Conservation (phyloP, 2,888 invertebrate species). For the Deilephila porcellus region DNA sequence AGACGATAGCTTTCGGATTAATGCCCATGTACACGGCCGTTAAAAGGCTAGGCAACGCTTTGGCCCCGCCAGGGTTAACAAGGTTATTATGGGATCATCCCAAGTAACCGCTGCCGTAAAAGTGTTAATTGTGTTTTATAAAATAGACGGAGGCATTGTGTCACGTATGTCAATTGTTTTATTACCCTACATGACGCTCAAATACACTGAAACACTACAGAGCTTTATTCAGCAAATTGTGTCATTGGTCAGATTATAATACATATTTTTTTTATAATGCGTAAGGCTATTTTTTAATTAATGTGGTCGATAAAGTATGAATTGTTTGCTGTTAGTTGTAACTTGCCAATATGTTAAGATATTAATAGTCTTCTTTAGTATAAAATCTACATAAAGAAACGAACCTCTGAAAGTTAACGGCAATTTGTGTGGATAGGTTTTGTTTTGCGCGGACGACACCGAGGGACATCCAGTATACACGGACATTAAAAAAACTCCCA, state of each 20-base stretch:
- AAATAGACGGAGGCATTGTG: slow-evolving; percentile 55
- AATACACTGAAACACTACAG: too few relatives aligned
- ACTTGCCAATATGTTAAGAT: too few relatives aligned
- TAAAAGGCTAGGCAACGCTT: slow-evolving; percentile 82
- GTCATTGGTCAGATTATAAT: too few relatives aligned
- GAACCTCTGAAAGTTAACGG: background rate
- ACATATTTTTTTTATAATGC: too few relatives aligned
- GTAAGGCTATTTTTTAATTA: too few relatives aligned
- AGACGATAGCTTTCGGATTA: slow-evolving; percentile 83
- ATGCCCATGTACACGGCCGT: slow-evolving; percentile 82
- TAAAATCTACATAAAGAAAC: slow-evolving; percentile 20
- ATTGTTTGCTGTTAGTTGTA: too few relatives aligned
- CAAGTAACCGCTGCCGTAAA: slow-evolving; percentile 81
- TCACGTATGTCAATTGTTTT: too few relatives aligned
- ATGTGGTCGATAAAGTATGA: too few relatives aligned
- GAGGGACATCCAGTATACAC: slow-evolving; percentile 55
- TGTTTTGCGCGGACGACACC: slow-evolving; percentile 43
- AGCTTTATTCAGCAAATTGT: too few relatives aligned
- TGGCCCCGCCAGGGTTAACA: slow-evolving; percentile 83
- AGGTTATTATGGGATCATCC: slow-evolving; percentile 85
- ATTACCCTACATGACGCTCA: too few relatives aligned
- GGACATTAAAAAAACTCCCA: slow-evolving; percentile 64
- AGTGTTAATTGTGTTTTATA: slow-evolving; percentile 82
- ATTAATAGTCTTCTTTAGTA: slow-evolving; percentile 34
- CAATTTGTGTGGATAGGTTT: slow-evolving; percentile 44